Conservation (phyloP, 92 coral and sea anemone genomes). For the Zoanthus sansibaricus region DNA sequence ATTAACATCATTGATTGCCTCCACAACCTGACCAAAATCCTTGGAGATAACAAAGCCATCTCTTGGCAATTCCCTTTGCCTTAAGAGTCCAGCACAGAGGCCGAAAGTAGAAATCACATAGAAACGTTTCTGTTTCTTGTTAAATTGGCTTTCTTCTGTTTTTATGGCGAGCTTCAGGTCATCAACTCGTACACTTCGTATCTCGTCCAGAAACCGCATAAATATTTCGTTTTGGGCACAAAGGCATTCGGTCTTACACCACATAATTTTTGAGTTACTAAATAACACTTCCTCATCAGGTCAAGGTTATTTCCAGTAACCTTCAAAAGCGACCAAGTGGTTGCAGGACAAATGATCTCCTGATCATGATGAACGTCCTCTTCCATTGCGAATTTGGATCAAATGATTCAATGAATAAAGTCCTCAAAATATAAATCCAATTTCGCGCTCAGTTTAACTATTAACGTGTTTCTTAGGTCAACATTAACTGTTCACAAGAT, state of each 20-base stretch:
- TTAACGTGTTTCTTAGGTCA: background rate
- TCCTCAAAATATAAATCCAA: background rate
- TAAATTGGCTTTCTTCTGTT: background rate
- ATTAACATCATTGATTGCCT: background rate
- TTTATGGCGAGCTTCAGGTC: conserved; percentile 8
- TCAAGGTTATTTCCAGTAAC: conserved; percentile 1
- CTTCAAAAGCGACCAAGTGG: no score
- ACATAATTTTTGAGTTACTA: background rate
- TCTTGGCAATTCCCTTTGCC: background rate
- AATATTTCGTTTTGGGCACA: background rate
- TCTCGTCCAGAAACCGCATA: background rate
- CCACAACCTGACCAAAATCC: background rate
- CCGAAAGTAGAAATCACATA: background rate
- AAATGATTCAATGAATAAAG: conserved; percentile 4
- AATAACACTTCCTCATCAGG: background rate
- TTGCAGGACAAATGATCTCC: background rate
- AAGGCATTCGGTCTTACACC: conserved; percentile 8
- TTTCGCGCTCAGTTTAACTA: background rate
- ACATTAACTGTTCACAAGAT: background rate
- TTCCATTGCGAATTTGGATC: conserved; percentile 10
- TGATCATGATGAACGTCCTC: background rate
- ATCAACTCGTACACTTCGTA: background rate
- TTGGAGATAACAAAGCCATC: background rate
- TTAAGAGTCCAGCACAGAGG: background rate
- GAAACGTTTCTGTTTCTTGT: conserved; percentile 1